Base-by-base conservation (phyloP, 2,113 vertebrate genomes). In the Bufo gargarizans region DNA sequence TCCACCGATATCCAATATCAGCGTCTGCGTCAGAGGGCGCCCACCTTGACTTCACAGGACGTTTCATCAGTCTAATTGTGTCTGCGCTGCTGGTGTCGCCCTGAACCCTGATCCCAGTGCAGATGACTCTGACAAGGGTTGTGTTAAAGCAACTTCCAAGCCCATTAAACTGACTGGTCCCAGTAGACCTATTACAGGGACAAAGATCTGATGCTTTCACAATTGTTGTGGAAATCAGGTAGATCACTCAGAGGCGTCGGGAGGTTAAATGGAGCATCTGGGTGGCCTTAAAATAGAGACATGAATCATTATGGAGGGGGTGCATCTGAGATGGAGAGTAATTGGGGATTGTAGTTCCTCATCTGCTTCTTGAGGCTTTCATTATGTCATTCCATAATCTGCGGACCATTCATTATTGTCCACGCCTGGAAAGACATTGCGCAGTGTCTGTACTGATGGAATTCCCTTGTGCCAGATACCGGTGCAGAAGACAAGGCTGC, bases 51-150 rank as follows among this genome's bases (percentile, higher is more conserved):
- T 12, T 16, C 19, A n/a, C 7, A n/a, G 50, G 13, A 19, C 74
- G 10, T 55, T 56, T 33, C 76, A 79, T 79, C 47, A 65, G 33
- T 49, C 61, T 88, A 82, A 82, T 88, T 82, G 86, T 82, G 53
- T 50, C 12, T 53, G 53, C 61, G 50, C n/a, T 69, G n/a, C 50
- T 56, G 9, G 50, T 69, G 19, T 59, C 33, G 11, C 53, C 11
- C 43, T 79, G 61, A 80, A 86, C 69, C 55, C 61, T 49, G 53
- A 79, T 50, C 4, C 10, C 80, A 87, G 12, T 92, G 88, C 84
- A 86, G 74, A 69, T 90, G 88, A 89, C 77, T 74, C 89, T 50
- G 11, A 16, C 55, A 61, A 72, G 88, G 90, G 49, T 85, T 78
- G 0, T 0, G 22, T 0, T 0, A 59, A 86, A 0, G 0, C 67